Evolutionary conservation across 2,797 vertebrate genomes (phyloP).

Genomic region (Sardinella longiceps): DNA sequence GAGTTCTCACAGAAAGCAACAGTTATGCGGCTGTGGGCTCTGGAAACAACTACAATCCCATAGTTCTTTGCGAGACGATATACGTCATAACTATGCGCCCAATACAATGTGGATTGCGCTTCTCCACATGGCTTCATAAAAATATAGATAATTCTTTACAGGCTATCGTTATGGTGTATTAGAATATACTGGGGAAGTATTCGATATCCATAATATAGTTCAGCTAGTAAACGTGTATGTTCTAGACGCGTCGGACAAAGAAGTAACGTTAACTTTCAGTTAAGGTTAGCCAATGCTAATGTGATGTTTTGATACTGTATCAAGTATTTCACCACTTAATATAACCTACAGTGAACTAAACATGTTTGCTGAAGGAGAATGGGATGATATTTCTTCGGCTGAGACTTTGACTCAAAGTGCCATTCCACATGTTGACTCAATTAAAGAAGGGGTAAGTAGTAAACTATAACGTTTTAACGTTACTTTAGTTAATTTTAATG

Average conservation of each 20-base stretch:
- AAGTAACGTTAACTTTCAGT: neutral
- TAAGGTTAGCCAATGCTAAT: neutral
- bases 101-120: no score
- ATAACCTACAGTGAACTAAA: conserved; percentile 26
- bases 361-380: conserved; percentile 79
- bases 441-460: neutral
- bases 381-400: conserved; percentile 68
- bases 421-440: neutral
- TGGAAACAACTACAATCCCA: conserved; percentile 8
- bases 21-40: no score
- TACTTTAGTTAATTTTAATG: neutral
- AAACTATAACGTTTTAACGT: no score
- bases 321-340: no score
- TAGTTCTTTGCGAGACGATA: neutral
- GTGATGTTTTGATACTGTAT: neutral
- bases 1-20: neutral
- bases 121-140: neutral
- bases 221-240: no score
- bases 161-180: neutral
- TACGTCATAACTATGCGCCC: conserved; percentile 27
- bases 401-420: neutral
- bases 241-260: neutral
- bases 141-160: neutral
- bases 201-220: no score
- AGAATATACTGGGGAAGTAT: neutral